These are phyloP conservation scores for Alviniconcha marisindica DNA, from an alignment of 1,140 invertebrate genomes.

Conservation along the genomic window DNA sequence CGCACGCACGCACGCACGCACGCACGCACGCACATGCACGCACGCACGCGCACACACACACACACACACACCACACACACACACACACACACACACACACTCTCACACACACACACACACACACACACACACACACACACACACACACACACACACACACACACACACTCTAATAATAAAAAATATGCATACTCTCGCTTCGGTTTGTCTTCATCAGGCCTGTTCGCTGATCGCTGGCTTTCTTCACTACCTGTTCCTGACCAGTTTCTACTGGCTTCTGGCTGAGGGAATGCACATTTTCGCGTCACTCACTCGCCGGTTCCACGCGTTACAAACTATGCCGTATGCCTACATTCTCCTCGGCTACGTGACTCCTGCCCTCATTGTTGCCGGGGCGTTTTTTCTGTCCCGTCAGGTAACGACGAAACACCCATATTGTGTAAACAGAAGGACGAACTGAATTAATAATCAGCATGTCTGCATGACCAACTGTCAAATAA, in stretches of 20 bases:
- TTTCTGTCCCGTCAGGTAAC: no score
- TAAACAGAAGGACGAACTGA: no score
- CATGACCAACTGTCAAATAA: no score
- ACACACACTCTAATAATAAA: not conserved
- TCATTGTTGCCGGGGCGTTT: no score
- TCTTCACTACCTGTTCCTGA: not conserved
- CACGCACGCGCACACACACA: slow-evolving; percentile 11
- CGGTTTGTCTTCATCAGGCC: not conserved
- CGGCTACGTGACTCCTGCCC: no score
- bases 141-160: slow-evolving; percentile 22
- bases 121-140: slow-evolving; percentile 19
- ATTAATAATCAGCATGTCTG: no score
- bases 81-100: not conserved
- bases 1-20: not conserved
- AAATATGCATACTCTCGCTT: not conserved
- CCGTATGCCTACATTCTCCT: not conserved
- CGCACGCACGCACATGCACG: not conserved
- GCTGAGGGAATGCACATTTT: not conserved
- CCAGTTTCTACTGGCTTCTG: not conserved
- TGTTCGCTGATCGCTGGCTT: not conserved
- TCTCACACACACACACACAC: slow-evolving; percentile 25
- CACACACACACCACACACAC: not conserved
- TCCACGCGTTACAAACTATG: not conserved
- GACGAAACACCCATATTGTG: no score
- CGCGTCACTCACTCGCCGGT: not conserved